Conservation (phyloP, 2,888 invertebrate species). For the Silvanus unidentatus region DNA sequence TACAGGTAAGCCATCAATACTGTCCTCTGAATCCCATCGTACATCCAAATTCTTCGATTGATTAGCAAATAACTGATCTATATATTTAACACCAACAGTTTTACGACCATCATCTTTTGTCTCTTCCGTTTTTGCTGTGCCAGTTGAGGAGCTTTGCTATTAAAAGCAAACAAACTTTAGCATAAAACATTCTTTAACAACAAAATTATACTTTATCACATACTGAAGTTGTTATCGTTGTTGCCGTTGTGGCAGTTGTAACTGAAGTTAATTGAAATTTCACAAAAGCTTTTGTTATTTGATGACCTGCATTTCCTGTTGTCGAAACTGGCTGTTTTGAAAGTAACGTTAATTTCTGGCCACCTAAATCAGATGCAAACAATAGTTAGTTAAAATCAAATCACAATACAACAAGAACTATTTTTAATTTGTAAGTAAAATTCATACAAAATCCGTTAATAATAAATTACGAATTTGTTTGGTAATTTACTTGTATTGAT, state of each 20-base stretch:
- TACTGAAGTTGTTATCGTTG: constrained; percentile 32
- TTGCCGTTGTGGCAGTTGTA: constrained; percentile 31
- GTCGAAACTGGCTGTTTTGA: constrained; percentile 50
- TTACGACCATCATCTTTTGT: constrained; percentile 24
- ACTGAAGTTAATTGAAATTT: constrained; percentile 44
- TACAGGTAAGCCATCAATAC: constrained; percentile 12
- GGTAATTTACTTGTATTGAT: constrained; percentile 6
- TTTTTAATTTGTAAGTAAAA: neutral
- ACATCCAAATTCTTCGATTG: constrained; percentile 39
- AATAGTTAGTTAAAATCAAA: neutral
- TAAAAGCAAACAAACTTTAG: neutral
- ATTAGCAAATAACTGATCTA: constrained; percentile 41
- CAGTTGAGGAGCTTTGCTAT: neutral
- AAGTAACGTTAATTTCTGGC: constrained; percentile 55
- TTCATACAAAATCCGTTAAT: neutral
- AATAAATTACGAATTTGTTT: neutral
- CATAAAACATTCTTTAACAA: neutral
- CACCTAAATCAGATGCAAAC: constrained; percentile 39
- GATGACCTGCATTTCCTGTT: constrained; percentile 35
- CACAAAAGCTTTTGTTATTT: constrained; percentile 40
- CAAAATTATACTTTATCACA: constrained; percentile 16
- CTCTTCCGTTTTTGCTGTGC: constrained; percentile 22
- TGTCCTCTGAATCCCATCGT: constrained; percentile 30
- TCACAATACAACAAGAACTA: neutral
- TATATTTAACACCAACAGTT: constrained; percentile 39